phyloP scores from a whole-genome alignment of 2,113 vertebrate species.

The Chroicocephalus ridibundus region DNA sequence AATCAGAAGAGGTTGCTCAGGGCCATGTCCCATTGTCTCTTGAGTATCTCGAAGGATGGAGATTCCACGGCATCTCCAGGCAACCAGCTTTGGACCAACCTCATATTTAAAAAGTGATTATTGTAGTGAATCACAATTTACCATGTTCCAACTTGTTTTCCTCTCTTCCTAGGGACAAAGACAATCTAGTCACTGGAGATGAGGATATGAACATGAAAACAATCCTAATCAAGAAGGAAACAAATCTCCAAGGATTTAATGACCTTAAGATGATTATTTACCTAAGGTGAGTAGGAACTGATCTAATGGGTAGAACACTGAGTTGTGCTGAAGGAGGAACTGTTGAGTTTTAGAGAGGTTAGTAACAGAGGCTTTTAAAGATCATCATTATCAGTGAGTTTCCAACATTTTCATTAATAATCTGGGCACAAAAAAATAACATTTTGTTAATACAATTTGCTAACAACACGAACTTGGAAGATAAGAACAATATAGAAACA shows the following conservation, averaged over 20 bases:
- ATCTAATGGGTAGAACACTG: not conserved
- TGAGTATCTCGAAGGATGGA: too few species aligned
- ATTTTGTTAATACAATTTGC: not conserved
- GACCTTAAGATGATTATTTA: not conserved
- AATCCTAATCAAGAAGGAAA: not conserved
- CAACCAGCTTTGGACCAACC: not conserved
- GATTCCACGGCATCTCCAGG: not conserved
- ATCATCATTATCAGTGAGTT: not conserved
- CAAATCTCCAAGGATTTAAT: not conserved
- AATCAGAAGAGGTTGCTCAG: not conserved
- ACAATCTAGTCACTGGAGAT: not conserved
- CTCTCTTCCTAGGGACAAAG: not conserved
- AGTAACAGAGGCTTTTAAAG: not conserved
- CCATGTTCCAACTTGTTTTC: not conserved
- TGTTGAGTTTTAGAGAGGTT: not conserved
- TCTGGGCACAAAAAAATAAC: not conserved
- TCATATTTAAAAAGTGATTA: not conserved
- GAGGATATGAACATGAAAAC: not conserved
- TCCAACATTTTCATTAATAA: not conserved
- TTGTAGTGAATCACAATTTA: not conserved
- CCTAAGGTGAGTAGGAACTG: not conserved
- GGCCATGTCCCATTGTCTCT: not conserved
- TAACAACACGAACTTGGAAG: not conserved
- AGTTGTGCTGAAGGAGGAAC: not conserved
- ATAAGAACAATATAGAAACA: not conserved